phyloP scores from a whole-genome alignment of 30 jellyfish, hydroid and myxozoan genomes.

The Clytia hemisphaerica region DNA sequence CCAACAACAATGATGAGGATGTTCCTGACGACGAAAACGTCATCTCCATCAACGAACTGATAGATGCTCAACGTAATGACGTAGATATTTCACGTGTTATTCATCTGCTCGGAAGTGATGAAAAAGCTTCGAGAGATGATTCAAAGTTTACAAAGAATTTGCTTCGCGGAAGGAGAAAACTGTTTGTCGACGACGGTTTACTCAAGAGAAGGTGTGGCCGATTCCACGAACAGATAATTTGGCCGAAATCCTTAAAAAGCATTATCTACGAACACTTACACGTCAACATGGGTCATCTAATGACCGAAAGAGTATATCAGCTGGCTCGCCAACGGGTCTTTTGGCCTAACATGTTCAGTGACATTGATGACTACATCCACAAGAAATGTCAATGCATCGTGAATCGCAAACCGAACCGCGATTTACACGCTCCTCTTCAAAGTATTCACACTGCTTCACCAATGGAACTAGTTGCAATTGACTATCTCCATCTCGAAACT shows the following conservation, averaged over 20 bases:
- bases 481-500: slow-evolving; percentile 22
- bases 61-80: slow-evolving; percentile 17
- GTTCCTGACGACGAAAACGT: too few species aligned
- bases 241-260: slow-evolving; percentile 2
- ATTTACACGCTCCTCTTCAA: slow-evolving; percentile 30
- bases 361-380: slow-evolving; percentile 20
- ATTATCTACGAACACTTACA: slow-evolving; percentile 28
- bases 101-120: slow-evolving; percentile 3
- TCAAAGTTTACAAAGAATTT: slow-evolving; percentile 9
- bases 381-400: slow-evolving; percentile 27
- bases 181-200: slow-evolving; percentile 21
- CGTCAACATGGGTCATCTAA: slow-evolving; percentile 50
- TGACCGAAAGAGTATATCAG: slow-evolving; percentile 33
- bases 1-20: background rate
- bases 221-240: slow-evolving; percentile 13
- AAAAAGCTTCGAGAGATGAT: slow-evolving; percentile 4
- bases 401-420: slow-evolving; percentile 22
- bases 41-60: background rate
- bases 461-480: slow-evolving; percentile 33
- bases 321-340: slow-evolving; percentile 34
- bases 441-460: slow-evolving; percentile 24
- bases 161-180: slow-evolving; percentile 1
- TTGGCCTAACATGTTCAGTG: slow-evolving; percentile 53
- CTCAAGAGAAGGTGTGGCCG: slow-evolving; percentile 11
- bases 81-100: background rate